phyloP scores from a whole-genome alignment of 2,797 vertebrate species.

The Molossus alvarezi region DNA sequence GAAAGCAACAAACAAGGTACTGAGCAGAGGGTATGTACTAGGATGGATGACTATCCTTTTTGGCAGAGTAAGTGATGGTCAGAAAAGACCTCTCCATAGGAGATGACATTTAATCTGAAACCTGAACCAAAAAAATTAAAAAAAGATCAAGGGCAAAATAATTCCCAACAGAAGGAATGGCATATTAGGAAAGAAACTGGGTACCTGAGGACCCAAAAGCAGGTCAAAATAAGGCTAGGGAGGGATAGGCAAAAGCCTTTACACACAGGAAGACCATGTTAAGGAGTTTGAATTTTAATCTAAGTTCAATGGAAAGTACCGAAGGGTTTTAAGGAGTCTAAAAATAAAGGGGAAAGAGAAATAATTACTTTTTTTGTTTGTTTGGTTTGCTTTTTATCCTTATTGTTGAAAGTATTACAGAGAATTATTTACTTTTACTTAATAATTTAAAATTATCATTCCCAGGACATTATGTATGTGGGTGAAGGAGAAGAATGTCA shows the following conservation, averaged over 20 bases:
- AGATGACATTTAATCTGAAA: slow-evolving; percentile 53
- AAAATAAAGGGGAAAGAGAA: not conserved
- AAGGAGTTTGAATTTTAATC: not conserved
- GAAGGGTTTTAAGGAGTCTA: not conserved
- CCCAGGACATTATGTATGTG: not conserved
- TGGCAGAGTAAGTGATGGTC: not conserved
- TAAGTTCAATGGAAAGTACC: not conserved
- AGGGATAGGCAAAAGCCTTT: not conserved
- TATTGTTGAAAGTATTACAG: no score
- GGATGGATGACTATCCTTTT: not conserved
- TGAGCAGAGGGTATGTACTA: not conserved
- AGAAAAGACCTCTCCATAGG: slow-evolving; percentile 29
- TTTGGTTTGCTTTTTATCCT: no score
- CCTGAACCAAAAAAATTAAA: slow-evolving; percentile 46
- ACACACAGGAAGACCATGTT: not conserved
- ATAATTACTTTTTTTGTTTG: no score
- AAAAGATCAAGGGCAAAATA: not conserved
- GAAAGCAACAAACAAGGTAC: not conserved
- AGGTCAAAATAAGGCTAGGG: not conserved
- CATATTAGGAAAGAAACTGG: not conserved
- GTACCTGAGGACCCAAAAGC: not conserved
- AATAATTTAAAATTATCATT: slow-evolving; percentile 52
- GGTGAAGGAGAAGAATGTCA: not conserved
- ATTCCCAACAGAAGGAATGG: not conserved
- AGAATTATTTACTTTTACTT: slow-evolving; percentile 60